Conservation (phyloP, 2,113 vertebrate genomes). For the Thamnaconus septentrionalis region DNA sequence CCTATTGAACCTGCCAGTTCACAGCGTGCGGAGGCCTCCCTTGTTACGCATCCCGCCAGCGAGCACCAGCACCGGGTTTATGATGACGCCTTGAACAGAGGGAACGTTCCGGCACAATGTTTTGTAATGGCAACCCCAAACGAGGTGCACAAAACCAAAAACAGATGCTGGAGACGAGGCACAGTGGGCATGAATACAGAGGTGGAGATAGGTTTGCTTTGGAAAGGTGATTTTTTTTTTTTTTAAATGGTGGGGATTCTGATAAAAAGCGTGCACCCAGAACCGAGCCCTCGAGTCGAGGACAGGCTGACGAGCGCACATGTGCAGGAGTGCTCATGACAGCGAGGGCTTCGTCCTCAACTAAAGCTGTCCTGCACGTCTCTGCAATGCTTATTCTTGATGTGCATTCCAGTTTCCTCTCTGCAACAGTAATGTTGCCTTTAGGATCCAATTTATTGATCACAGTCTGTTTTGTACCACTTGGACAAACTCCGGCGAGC, state of each 20-base stretch:
- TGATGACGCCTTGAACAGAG: slow-evolving; percentile 46
- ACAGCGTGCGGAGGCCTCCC: slow-evolving; percentile 37
- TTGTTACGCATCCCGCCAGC: slow-evolving; percentile 18
- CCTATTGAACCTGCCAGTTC: slow-evolving; percentile 64
- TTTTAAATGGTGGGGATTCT: slow-evolving; percentile 46
- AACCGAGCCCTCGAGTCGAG: slow-evolving; percentile 41
- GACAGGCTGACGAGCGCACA: slow-evolving; percentile 28
- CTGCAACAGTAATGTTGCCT: too few species aligned
- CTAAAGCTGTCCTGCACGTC: too few species aligned
- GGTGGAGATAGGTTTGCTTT: slow-evolving; percentile 66
- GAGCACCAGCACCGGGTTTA: slow-evolving; percentile 32
- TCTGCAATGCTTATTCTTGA: slow-evolving; percentile 10
- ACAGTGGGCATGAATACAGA: slow-evolving; percentile 46
- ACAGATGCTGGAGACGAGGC: slow-evolving; percentile 65
- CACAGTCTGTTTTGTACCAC: too few species aligned
- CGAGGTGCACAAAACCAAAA: slow-evolving; percentile 58
- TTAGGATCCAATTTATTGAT: too few species aligned
- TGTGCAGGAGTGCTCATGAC: not conserved
- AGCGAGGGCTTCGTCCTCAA: too few species aligned
- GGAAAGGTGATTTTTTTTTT: slow-evolving; percentile 48
- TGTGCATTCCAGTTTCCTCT: too few species aligned
- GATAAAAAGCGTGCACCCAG: slow-evolving; percentile 57
- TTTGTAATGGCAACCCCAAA: slow-evolving; percentile 41
- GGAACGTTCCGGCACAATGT: slow-evolving; percentile 59
- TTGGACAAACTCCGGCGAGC: too few species aligned